Evolutionary conservation across 2,888 invertebrate species (phyloP), one percentile per base, ranked within the genome.

Genomic region (Molanna angustata): DNA sequence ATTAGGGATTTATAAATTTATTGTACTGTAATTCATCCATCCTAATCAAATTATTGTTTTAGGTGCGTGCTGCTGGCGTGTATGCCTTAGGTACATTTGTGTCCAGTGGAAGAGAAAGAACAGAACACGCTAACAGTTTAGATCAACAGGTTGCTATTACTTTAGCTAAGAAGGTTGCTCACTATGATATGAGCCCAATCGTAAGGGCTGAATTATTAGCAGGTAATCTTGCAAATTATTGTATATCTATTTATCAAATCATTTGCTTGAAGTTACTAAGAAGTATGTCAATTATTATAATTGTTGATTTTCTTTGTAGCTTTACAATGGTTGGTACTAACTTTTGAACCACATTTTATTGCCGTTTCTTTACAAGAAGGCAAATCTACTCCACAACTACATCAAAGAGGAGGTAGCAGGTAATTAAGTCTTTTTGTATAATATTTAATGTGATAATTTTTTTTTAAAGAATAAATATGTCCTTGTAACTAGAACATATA

Each of bases 31-130:
- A n/a, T n/a, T n/a, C n/a, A n/a, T n/a, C n/a, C n/a, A 11, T 2
- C 18, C 9, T 17, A 2, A 4, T 17, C 16, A 9, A 18, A 9
- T 51, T 46, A 31, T 49, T 60, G 13, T 61, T 22, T 27, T 27
- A 88, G 88, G 88, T 91, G 41, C 80, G 98, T 53, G 94, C 96
- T 9, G 91, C 96, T 1, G 89, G 92, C 40, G 94, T 96, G 3
- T 96, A 88, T 74, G 97, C 98, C 11, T 77, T 99, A 57, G 98
- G 97, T 58, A 90, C 95, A 17, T 95, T 94, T 72, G 85, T 96
- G 63, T 90, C 88, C 68, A 89, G 89, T 27, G 87, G 88, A 35
- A 81, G 81, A 19, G 86, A 89, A 66, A 84, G 94, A 62, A 88
- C 89, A 44, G 94, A 95, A 66, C 96, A 97, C 72, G 94, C 94